phyloP scores from a whole-genome alignment of 2,113 vertebrate species.

The Trogon melanurus region DNA sequence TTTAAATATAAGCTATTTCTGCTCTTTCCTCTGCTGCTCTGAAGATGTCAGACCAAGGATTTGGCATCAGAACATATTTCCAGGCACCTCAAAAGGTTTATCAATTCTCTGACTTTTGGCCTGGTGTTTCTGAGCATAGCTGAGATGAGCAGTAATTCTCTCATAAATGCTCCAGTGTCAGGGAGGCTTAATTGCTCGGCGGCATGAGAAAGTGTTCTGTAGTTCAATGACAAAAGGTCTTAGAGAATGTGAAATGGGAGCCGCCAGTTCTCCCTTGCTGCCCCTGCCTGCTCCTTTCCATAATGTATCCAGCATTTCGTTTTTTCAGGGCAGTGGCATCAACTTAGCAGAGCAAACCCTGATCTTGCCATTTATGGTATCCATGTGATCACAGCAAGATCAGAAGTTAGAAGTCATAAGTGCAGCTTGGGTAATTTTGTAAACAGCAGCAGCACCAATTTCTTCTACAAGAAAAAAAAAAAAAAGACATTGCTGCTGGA shows the following conservation, averaged over 20 bases:
- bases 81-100: conserved; percentile 12
- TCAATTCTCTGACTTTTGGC: conserved; percentile 47
- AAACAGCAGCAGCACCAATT: conserved; percentile 42
- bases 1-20: conserved; percentile 3
- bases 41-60: neutral
- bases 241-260: neutral
- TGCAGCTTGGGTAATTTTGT: conserved; percentile 5
- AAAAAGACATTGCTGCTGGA: conserved; percentile 26
- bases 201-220: neutral
- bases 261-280: neutral
- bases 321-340: neutral
- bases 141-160: conserved; percentile 35
- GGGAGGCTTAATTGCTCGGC: conserved; percentile 23
- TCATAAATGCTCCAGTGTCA: conserved; percentile 2
- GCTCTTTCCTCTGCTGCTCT: neutral
- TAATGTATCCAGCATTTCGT: neutral
- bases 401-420: conserved; percentile 11
- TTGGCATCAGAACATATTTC: neutral
- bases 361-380: neutral
- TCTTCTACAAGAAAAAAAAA: conserved; percentile 22
- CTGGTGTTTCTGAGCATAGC: neutral
- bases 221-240: conserved; percentile 52
- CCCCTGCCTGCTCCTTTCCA: neutral
- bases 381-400: conserved; percentile 20
- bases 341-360: neutral